A percentile compares a stretch with the other conserved stretches of the same genome.
phyloP scores from a whole-genome alignment of 2,113 vertebrate genomes.

The Orcinus orca region DNA sequence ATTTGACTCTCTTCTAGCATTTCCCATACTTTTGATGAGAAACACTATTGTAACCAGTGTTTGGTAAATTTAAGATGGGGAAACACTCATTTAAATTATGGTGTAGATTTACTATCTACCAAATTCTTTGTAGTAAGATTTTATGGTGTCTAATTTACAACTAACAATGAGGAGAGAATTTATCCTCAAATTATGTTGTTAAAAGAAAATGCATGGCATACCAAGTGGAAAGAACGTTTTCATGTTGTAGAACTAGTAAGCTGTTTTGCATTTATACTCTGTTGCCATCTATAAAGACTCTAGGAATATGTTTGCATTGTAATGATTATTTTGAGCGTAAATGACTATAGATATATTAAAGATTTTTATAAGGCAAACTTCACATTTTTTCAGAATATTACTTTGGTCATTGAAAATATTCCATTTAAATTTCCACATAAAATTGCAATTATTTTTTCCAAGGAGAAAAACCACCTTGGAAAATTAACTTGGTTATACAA shows the following conservation, averaged over 20 bases:
- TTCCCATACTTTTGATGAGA: background rate
- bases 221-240: background rate
- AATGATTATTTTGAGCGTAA: background rate
- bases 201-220: background rate
- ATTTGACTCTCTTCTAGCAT: background rate
- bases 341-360: background rate
- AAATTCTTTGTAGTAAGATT: background rate
- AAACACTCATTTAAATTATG: background rate
- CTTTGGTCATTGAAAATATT: background rate
- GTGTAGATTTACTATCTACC: background rate
- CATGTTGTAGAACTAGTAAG: background rate
- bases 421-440: background rate
- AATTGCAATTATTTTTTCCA: background rate
- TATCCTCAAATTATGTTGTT: background rate
- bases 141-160: background rate
- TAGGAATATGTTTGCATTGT: background rate
- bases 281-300: background rate
- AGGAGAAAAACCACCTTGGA: background rate
- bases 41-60: background rate
- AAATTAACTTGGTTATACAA: background rate
- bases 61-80: constrained; percentile 3
- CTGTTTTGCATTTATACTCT: background rate
- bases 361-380: background rate
- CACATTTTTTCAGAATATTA: background rate
- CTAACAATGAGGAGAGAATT: background rate